Evolutionary conservation across 2,888 invertebrate genomes (phyloP).

Genomic region (Drosophila neotestacea): DNA sequence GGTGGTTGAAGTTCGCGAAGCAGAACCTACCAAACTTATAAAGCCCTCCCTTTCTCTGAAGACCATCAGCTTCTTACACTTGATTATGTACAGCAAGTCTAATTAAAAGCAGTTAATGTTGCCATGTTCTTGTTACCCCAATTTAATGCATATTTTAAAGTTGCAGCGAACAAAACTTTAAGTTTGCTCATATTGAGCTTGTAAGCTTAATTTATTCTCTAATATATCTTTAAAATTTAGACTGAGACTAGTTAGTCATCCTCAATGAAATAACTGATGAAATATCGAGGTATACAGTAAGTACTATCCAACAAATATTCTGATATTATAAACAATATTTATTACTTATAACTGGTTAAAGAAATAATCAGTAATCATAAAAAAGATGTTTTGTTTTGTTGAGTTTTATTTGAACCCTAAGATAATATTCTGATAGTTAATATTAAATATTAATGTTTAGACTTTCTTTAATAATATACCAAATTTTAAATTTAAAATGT

Average conservation of each 20-base stretch:
- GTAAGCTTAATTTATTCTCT: constrained; percentile 1
- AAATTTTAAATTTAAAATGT: too few relatives aligned
- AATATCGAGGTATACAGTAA: too few relatives aligned
- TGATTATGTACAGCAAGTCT: constrained; percentile 70
- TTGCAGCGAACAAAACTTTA: constrained; percentile 1
- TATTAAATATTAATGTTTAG: not conserved
- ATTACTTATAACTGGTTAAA: too few relatives aligned
- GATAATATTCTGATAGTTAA: not conserved
- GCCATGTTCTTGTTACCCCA: constrained; percentile 33
- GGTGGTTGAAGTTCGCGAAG: constrained; percentile 35
- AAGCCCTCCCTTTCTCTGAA: not conserved
- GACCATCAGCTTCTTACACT: constrained; percentile 47
- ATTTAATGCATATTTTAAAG: constrained; percentile 13
- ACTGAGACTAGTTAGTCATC: not conserved
- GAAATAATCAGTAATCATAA: too few relatives aligned
- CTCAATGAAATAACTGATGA: not conserved
- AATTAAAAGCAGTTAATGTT: constrained; percentile 74
- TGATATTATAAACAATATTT: too few relatives aligned
- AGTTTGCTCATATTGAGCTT: not conserved
- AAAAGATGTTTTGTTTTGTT: too few relatives aligned
- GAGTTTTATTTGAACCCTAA: not conserved
- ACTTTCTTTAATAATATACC: too few relatives aligned
- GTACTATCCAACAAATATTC: too few relatives aligned
- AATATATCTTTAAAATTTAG: not conserved
- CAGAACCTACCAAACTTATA: constrained; percentile 47